Base-by-base conservation (phyloP, 2,888 invertebrate species). In the Ctenicera cuprea region DNA sequence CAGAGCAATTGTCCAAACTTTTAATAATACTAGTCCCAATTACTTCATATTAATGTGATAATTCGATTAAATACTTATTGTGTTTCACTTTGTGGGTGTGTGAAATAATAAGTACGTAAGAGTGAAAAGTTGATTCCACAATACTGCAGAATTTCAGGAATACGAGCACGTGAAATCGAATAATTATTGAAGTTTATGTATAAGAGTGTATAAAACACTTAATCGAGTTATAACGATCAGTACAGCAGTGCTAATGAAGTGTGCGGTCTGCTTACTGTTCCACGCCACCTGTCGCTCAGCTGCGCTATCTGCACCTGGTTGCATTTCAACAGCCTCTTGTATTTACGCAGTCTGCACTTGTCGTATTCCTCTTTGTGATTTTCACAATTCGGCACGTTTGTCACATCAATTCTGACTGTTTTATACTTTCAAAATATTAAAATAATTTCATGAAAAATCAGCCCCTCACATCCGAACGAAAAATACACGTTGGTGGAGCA, bases 241-340 rank as follows among this genome's bases (percentile, higher is more conserved):
- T 67, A 75, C 77, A 61, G 64, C 72, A 76, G 78, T 76, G 78
- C 77, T 82, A 82, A 81, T 82, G 81, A 81, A 80, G 79, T 80
- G 79, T 79, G 79, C 75, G 77, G 80, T 79, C 78, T 77, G 78
- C 76, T 78, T 54, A 71, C 75, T 77, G 77, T 77, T 76, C 79
- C 75, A 78, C 77, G 77, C 81, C 82, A 82, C 82, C 82, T 82
- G 82, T 82, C 82, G 79, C 75, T 82, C 82, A 82, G 81, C 81
- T 82, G 82, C 80, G 71, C 68, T 76, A 77, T 72, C 74, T 75
- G 75, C 78, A 78, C 76, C 78, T 78, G 78, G 71, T 75, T 75
- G 74, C 74, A 74, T 75, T 70, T 54, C 67, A 70, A 68, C 71
- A 63, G 61, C 59, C 71, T 70, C 71, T 66, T 66, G 54, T 52